Conservation (phyloP, 23 tunicate species). For the Clavelina lepadiformis region DNA sequence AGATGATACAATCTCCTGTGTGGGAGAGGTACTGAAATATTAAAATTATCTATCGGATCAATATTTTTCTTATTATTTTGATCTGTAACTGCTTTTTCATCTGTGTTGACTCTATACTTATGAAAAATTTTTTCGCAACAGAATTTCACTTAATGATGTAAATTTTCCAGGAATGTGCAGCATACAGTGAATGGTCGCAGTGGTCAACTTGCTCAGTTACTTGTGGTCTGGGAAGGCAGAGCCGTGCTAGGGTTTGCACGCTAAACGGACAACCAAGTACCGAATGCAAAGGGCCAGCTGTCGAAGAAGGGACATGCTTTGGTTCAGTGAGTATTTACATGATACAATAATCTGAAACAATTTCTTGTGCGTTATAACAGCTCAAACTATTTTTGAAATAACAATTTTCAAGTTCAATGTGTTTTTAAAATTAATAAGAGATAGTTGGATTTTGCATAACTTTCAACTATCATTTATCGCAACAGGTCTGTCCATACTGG, state of each 20-base stretch:
- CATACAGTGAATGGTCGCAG: constrained; percentile 54
- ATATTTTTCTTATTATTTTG: no score
- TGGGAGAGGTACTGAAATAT: constrained; percentile 53
- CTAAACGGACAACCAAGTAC: constrained; percentile 22
- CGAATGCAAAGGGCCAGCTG: constrained; percentile 22
- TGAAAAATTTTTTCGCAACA: no score
- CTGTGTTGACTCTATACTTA: no score
- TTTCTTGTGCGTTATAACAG: no score
- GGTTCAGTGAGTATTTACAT: constrained; percentile 45
- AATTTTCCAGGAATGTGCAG: constrained; percentile 53
- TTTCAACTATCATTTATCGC: not conserved
- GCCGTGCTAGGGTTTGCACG: constrained; percentile 42
- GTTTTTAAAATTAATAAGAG: not conserved
- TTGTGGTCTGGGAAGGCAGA: constrained; percentile 40
- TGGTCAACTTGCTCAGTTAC: constrained; percentile 65
- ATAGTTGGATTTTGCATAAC: not conserved
- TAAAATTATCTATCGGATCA: no score
- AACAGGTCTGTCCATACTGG: constrained; percentile 66
- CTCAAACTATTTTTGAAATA: not conserved
- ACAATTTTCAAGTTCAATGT: not conserved
- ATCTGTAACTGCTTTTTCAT: no score
- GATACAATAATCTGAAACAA: no score
- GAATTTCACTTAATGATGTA: no score
- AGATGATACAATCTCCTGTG: constrained; percentile 3
- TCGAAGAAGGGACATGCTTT: constrained; percentile 38